Base-by-base conservation (phyloP, 2,888 invertebrate species). In the Heliothis peltigera region DNA sequence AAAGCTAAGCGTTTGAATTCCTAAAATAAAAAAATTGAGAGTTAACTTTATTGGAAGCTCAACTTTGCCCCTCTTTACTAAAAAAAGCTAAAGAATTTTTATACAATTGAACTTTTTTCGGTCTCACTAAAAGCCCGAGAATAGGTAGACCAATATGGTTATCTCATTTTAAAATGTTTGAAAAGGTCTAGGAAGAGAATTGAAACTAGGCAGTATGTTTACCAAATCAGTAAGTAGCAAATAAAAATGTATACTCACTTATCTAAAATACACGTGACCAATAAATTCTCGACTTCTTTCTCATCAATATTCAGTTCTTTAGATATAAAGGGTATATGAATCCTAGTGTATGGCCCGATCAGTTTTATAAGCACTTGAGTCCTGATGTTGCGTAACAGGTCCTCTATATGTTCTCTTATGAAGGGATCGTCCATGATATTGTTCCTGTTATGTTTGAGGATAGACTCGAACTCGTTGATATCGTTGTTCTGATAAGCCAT, bases 341-440 rank as follows among this genome's bases (percentile, higher is more conserved):
- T 99, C 87, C 98, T 97, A 49, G 99, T 99, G 93, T 99, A 99
- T 0, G 99, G 99, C 64, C 98, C 98, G 84, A 99, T 99, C 73
- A 99, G 95, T 91, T 99, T 99, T 73, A 99, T 98, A 66, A 99
- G 95, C 71, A 99, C 99, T 95, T 99, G 98, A 3, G 99, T 99
- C 78, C 99, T 96, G 85, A 99, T 99, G 92, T 99, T 99, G 63
- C 99, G 96, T 59, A 99, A 93, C 64, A 99, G 95, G 95, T 99
- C 99, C 96, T 99, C 99, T 88, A 99, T 99, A 89, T 99, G 99
- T 91, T 99, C 99, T 79, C 99, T 83, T 70, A 99, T 99, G 92
- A 99, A 99, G 0, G 98, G 99, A 95, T 99, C 99, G 85, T 99
- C 99, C 99, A 99, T 99, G 70, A 99, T 99, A 88, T 98, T 99